Conservation (phyloP, 1,140 invertebrate genomes). For the Myzus persicae region DNA sequence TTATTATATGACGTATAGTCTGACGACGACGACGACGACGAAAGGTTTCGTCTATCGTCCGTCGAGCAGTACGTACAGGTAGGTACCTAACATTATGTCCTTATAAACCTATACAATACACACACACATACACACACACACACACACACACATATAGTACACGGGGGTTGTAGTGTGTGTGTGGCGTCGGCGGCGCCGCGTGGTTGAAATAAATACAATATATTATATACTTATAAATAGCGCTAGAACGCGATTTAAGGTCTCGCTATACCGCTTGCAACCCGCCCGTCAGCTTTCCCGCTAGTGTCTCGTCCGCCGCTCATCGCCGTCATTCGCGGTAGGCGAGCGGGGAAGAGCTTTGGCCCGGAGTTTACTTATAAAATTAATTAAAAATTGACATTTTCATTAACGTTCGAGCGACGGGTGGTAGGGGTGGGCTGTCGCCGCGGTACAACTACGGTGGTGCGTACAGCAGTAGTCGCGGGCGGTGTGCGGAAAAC, state of each 20-base stretch:
- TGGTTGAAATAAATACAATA: slow-evolving; percentile 12
- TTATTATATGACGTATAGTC: not conserved
- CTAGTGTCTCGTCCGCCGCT: not conserved
- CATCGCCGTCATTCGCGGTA: not conserved
- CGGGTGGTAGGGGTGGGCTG: not conserved
- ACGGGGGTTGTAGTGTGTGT: not conserved
- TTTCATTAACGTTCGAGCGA: slow-evolving; percentile 39
- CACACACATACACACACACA: too few relatives aligned
- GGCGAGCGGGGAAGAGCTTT: not conserved
- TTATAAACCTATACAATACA: too few relatives aligned
- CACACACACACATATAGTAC: too few relatives aligned
- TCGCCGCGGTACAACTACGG: not conserved
- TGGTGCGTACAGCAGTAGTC: not conserved
- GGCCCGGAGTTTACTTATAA: not conserved
- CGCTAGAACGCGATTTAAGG: slow-evolving; percentile 12
- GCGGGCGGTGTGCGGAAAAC: not conserved
- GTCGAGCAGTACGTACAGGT: not conserved
- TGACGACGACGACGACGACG: too few relatives aligned
- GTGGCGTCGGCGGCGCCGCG: not conserved
- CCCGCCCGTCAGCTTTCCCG: not conserved
- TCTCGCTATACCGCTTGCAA: not conserved
- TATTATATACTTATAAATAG: not conserved
- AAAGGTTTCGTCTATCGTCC: not conserved
- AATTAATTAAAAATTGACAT: slow-evolving; percentile 57
- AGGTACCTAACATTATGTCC: too few relatives aligned